Conservation (phyloP, 1,140 invertebrate genomes). For the Contarinia nasturtii region DNA sequence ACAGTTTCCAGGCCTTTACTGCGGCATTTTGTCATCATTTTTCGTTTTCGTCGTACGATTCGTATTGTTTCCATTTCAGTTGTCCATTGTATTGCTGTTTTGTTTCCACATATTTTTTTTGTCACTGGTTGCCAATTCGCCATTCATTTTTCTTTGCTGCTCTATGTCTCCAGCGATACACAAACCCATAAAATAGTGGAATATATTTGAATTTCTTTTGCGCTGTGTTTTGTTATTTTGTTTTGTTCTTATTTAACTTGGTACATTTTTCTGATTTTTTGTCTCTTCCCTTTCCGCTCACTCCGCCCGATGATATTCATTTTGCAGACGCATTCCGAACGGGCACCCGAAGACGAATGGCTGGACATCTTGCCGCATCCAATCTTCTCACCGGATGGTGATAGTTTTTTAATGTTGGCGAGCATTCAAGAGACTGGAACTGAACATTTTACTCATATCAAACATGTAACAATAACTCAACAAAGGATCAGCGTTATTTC, state of each 20-base stretch:
- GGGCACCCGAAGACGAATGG: conserved; percentile 64
- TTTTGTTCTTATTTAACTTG: too few relatives aligned
- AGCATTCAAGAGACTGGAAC: conserved; percentile 61
- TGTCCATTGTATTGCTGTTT: too few relatives aligned
- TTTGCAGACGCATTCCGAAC: conserved; percentile 52
- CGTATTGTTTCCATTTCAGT: not conserved
- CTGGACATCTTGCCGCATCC: conserved; percentile 67
- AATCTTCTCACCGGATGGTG: conserved; percentile 61
- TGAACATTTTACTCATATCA: conserved; percentile 76
- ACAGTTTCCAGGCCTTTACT: too few relatives aligned
- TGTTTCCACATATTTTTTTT: too few relatives aligned
- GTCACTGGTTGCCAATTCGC: too few relatives aligned
- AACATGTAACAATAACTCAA: conserved; percentile 62
- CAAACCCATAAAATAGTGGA: not conserved
- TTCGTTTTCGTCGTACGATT: not conserved
- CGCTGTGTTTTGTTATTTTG: not conserved
- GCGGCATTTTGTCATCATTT: too few relatives aligned
- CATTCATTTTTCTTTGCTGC: not conserved
- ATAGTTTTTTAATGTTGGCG: conserved; percentile 65
- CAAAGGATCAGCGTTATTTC: conserved; percentile 69
- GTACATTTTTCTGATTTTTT: not conserved
- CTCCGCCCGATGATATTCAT: too few relatives aligned
- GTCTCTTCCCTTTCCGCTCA: too few relatives aligned
- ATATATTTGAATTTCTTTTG: not conserved
- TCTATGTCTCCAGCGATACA: not conserved